A percentile compares a stretch with the other conserved stretches of the same genome.
Evolutionary conservation across 2,113 vertebrate species (phyloP).

Genomic region (Channa argus): DNA sequence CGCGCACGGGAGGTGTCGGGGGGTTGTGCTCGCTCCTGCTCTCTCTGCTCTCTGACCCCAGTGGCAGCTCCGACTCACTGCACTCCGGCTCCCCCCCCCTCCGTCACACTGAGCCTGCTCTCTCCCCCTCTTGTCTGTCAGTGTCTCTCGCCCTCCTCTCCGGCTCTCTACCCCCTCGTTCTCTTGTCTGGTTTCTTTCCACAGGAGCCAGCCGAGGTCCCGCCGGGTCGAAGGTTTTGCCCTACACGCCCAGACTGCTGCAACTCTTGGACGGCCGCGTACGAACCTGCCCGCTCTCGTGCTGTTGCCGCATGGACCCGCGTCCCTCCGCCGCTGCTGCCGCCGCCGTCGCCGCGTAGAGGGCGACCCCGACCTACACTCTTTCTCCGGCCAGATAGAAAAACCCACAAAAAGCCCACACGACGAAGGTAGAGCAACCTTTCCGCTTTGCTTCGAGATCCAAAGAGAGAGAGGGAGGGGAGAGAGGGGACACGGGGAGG

Average conservation of each 20-base stretch:
- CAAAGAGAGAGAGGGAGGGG: conserved; percentile 31
- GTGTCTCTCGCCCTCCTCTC: conserved; percentile 66
- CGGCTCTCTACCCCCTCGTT: conserved; percentile 42
- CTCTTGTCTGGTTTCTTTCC: conserved; percentile 78
- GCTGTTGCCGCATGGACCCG: conserved; percentile 85
- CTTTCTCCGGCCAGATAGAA: conserved; percentile 75
- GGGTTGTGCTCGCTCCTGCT: conserved; percentile 84
- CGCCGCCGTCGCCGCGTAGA: conserved; percentile 79
- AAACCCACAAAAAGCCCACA: conserved; percentile 39
- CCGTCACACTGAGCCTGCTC: conserved; percentile 70
- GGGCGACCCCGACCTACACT: conserved; percentile 86
- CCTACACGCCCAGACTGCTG: conserved; percentile 83
- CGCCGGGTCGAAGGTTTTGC: conserved; percentile 93
- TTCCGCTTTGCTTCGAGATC: conserved; percentile 78
- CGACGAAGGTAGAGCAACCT: conserved; percentile 82
- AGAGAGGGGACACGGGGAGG: conserved; percentile 18
- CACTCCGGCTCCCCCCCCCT: conserved; percentile 77
- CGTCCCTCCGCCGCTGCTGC: conserved; percentile 71
- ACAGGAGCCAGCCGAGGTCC: conserved; percentile 85
- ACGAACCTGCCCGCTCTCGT: conserved; percentile 57
- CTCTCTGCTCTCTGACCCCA: conserved; percentile 93
- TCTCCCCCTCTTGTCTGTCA: conserved; percentile 65
- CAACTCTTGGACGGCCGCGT: conserved; percentile 73
- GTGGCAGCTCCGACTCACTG: conserved; percentile 92
- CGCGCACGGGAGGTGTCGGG: conserved; percentile 78